Base-by-base conservation (phyloP, 2,797 vertebrate genomes). In the Ceryle rudis region DNA sequence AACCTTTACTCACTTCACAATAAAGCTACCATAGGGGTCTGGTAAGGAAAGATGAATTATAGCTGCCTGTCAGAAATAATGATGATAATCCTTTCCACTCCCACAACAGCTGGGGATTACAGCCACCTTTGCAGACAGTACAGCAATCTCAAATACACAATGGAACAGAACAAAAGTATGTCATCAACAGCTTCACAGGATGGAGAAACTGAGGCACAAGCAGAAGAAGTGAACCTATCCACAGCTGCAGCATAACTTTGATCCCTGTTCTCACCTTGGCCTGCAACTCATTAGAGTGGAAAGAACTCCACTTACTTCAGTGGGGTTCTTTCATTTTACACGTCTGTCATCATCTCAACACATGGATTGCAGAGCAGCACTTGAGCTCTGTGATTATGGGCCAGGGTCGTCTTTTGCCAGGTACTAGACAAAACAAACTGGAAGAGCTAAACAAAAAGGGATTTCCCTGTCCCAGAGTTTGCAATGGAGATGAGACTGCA, bases 61-160 rank as follows among this genome's bases (percentile, higher is more conserved):
- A 95, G 71, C 78, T 95, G 83, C 90, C 91, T 95, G 74, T 95
- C 93, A 95, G 70, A 95, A 95, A 95, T 95, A 89, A 95, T 80
- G 94, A 91, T 81, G 90, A 78, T 95, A 96, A 97, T 95, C 94
- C 70, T 94, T 88, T 84, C 69, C 66, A 77, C 31, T 96, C 82
- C 80, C 42, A 66, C 46, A 58, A 33, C 54, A 91, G 69, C 60
- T 82, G 74, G 23, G 64, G 73, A 82, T 89, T 81, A 80, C 64
- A 94, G 21, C 67, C 37, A 86, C 74, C 55, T 92, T 67, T 71
- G 64, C 73, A 91, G 86, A 94, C 54, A 88, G 81, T 3, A n/a
- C 20, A 54, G 85, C 71, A 66, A 60, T 26, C 66, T 82, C 47
- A 70, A 39, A 47, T 19, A 66, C 15, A 44, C 16, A 57, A 6